phyloP scores from a whole-genome alignment of 2,888 invertebrate species.

The Diarsia brunnea region DNA sequence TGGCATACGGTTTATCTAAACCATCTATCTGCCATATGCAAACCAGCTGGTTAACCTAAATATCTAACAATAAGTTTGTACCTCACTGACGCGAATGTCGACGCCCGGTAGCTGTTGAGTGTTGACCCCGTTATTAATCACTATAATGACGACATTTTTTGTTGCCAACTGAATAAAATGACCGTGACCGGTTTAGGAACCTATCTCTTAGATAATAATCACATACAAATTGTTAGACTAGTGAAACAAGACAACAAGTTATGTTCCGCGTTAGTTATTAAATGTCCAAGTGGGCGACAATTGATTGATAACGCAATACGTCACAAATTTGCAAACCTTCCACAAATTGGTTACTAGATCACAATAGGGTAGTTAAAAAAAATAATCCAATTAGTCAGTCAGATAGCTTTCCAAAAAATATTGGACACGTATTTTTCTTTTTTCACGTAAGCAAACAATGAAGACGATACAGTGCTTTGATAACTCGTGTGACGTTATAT shows the following conservation, averaged over 20 bases:
- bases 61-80: constrained; percentile 67
- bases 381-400: no score
- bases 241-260: constrained; percentile 26
- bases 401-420: no score
- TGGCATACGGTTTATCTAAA: constrained; percentile 68
- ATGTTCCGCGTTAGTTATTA: constrained; percentile 24
- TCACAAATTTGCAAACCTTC: constrained; percentile 46
- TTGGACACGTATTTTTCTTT: no score
- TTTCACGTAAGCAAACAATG: no score
- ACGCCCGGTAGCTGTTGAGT: constrained; percentile 73
- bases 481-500: no score
- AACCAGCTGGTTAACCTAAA: constrained; percentile 79
- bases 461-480: no score
- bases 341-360: constrained; percentile 39
- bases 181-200: constrained; percentile 69
- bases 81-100: constrained; percentile 47
- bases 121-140: constrained; percentile 81
- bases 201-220: constrained; percentile 52
- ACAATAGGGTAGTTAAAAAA: no score
- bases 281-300: constrained; percentile 31
- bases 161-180: constrained; percentile 71
- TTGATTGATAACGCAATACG: constrained; percentile 57
- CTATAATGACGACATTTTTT: constrained; percentile 78
- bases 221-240: constrained; percentile 25
- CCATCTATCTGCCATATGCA: constrained; percentile 74